Conservation (phyloP, 2,113 vertebrate species). For the Eira barbara region DNA sequence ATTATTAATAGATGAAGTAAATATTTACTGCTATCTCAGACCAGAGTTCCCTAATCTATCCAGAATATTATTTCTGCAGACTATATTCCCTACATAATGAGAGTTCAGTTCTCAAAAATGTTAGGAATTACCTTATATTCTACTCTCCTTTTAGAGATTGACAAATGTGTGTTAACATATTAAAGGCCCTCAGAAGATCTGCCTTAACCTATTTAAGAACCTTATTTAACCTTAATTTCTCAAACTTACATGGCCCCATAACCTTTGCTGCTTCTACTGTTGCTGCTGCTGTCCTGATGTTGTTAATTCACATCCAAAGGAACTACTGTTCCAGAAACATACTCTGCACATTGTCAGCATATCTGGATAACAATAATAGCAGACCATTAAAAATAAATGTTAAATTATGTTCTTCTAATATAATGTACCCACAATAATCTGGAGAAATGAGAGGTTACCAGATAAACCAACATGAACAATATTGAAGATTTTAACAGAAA, state of each 20-base stretch:
- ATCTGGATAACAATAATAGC: background rate
- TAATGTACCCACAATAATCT: background rate
- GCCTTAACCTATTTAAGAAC: background rate
- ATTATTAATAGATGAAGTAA: background rate
- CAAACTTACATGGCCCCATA: background rate
- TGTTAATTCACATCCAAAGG: background rate
- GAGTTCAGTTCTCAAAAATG: background rate
- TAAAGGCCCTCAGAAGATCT: background rate
- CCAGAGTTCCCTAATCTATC: background rate
- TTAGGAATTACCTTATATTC: background rate
- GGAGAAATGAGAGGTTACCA: background rate
- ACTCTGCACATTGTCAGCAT: background rate
- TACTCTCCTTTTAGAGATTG: background rate
- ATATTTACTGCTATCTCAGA: background rate
- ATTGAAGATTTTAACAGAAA: slow-evolving; percentile 22
- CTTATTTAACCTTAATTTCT: background rate
- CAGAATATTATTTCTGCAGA: background rate
- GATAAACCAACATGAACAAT: background rate
- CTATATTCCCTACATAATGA: background rate
- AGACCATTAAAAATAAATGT: background rate
- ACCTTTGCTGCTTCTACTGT: background rate
- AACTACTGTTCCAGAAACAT: background rate
- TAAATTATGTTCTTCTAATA: background rate
- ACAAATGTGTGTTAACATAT: background rate
- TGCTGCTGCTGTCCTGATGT: background rate